These are phyloP conservation scores for Siniperca obscura DNA, from an alignment of 2,797 vertebrate genomes.

Conservation along the genomic window DNA sequence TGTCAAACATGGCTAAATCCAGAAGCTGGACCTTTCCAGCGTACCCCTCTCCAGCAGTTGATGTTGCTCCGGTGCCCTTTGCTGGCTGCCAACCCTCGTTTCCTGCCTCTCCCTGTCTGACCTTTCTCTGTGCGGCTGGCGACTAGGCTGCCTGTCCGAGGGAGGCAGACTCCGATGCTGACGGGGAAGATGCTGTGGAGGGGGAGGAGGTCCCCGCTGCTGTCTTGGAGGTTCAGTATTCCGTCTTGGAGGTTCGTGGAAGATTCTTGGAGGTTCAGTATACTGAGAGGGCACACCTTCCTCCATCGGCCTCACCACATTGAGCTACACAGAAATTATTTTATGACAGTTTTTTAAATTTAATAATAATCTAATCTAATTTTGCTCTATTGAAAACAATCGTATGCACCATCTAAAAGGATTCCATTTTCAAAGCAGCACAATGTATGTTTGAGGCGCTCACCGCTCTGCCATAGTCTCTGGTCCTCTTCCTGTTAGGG, in stretches of 20 bases:
- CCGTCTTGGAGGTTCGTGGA: slow-evolving; percentile 7
- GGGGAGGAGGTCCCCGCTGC: slow-evolving; percentile 24
- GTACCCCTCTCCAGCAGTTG: slow-evolving; percentile 67
- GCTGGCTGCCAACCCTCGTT: slow-evolving; percentile 33
- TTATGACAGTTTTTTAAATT: background rate
- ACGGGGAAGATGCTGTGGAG: slow-evolving; percentile 9
- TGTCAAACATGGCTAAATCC: slow-evolving; percentile 72
- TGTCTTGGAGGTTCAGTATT: slow-evolving; percentile 18
- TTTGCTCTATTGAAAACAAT: background rate
- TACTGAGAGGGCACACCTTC: slow-evolving; percentile 14
- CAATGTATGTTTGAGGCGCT: slow-evolving; percentile 22
- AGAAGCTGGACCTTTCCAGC: slow-evolving; percentile 82
- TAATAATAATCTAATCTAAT: too few relatives aligned
- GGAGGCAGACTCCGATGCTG: slow-evolving; percentile 58
- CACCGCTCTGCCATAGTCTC: slow-evolving; percentile 62
- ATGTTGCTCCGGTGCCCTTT: slow-evolving; percentile 62
- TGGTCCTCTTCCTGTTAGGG: slow-evolving; percentile 38
- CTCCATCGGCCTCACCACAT: slow-evolving; percentile 37
- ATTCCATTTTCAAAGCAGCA: background rate
- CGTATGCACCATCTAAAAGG: background rate
- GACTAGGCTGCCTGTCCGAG: slow-evolving; percentile 56
- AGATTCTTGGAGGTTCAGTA: slow-evolving; percentile 6
- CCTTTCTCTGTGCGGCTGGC: slow-evolving; percentile 36
- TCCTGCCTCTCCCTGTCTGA: slow-evolving; percentile 27
- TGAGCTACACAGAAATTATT: slow-evolving; percentile 58